Evolutionary conservation across 2,113 vertebrate genomes (phyloP), one percentile per base, ranked within the genome.

Genomic region (Phaethornis superciliosus): DNA sequence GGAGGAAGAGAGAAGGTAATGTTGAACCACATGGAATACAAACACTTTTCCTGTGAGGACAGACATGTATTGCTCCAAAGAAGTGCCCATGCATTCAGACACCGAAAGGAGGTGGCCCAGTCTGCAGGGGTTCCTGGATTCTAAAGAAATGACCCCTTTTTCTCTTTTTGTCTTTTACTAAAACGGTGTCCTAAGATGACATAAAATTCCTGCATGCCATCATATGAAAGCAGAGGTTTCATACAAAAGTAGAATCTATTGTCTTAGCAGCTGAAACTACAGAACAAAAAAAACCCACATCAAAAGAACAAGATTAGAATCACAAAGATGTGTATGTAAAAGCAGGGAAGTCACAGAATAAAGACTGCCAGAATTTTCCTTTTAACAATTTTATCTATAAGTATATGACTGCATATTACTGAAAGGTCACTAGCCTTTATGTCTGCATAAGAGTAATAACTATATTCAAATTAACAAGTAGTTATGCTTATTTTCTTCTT

Each of bases 211-310:
- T 11, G 22, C 46, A n/a, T 30, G 32, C 80, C 71, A 69, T 82
- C 79, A 42, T 8, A 62, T 26, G 30, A 58, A 88, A 94, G 90
- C 35, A 88, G 55, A 96, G 24, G 51, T 46, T 93, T 96, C 64
- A 51, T 46, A 23, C 67, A 80, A 85, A 93, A 67, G 49, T 46
- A 82, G 55, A 76, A 46, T 58, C 79, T 94, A 91, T 96, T 96
- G 93, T 96, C 72, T 96, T 83, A 95, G 88, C 93, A 96, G 95
- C 95, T 96, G 96, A 95, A 93, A 77, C 24, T 70, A 51, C 40
- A 90, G 90, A 93, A 96, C 85, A 92, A 94, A 72, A 72, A 56
- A 60, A n/a, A 0, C 0, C 46, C 92, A 83, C 75, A 93, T 74
- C 59, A 83, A 83, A 91, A 94, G 88, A 88, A 95, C 55, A 93